Conservation (phyloP, 1,140 invertebrate genomes). For the Druon quercuslanigerum region DNA sequence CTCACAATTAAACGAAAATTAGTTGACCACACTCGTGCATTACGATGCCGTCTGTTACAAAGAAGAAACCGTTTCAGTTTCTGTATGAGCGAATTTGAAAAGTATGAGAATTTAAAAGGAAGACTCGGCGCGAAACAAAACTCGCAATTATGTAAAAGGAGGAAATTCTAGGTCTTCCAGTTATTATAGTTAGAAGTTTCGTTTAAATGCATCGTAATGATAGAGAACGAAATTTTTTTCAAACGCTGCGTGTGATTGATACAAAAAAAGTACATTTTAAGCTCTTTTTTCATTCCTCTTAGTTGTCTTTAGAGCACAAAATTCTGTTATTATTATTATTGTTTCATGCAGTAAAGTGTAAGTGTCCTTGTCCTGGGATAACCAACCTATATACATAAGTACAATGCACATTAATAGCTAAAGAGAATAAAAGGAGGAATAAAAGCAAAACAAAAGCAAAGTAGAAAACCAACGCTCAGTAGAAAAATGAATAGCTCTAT, state of each 20-base stretch:
- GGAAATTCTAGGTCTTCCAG: background rate
- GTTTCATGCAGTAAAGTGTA: too few species aligned
- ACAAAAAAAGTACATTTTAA: background rate
- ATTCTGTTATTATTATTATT: too few species aligned
- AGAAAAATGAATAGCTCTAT: conserved; percentile 69
- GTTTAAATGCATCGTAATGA: background rate
- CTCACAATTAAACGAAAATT: conserved; percentile 64
- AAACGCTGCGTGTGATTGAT: background rate
- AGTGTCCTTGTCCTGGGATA: too few species aligned
- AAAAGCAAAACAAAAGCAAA: conserved; percentile 34
- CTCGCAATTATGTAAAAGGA: conserved; percentile 24
- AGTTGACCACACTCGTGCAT: conserved; percentile 44
- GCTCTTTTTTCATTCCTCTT: background rate
- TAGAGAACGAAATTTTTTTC: background rate
- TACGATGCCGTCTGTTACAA: conserved; percentile 13
- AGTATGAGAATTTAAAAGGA: background rate
- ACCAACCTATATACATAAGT: background rate
- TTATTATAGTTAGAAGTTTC: background rate
- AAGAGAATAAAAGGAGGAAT: conserved; percentile 5
- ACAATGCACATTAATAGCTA: conserved; percentile 8
- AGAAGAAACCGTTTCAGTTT: background rate
- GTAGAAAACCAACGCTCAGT: conserved; percentile 42
- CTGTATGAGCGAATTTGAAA: conserved; percentile 29
- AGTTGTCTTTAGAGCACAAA: too few species aligned
- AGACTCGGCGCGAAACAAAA: background rate